Conservation (phyloP, 1,140 invertebrate genomes). For the Drosophila mojavensis region DNA sequence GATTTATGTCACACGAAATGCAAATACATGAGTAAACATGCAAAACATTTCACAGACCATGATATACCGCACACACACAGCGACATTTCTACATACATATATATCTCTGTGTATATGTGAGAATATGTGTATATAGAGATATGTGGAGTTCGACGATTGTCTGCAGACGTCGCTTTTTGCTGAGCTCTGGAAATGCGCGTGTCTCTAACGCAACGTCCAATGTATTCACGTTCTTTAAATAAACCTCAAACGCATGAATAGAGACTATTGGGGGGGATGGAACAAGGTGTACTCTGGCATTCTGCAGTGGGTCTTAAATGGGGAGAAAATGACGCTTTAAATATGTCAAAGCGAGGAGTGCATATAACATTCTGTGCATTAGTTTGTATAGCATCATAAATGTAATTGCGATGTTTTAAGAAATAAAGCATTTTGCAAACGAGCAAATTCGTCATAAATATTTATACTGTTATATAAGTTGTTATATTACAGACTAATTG, state of each 20-base stretch:
- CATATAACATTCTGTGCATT: background rate
- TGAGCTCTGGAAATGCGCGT: conserved; percentile 8
- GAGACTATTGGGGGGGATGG: conserved; percentile 3
- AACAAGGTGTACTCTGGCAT: conserved; percentile 4
- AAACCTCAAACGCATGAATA: conserved; percentile 61
- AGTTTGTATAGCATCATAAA: background rate
- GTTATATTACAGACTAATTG: too few species aligned
- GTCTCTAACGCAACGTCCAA: conserved; percentile 50
- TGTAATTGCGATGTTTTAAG: background rate
- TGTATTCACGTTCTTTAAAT: conserved; percentile 69
- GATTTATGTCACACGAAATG: conserved; percentile 81
- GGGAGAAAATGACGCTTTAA: conserved; percentile 9
- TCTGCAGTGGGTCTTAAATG: conserved; percentile 3
- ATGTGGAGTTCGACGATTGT: conserved; percentile 31
- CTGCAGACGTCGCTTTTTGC: conserved; percentile 25
- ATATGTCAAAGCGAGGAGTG: background rate
- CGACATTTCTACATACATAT: conserved; percentile 8
- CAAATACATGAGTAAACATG: conserved; percentile 79
- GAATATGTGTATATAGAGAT: background rate
- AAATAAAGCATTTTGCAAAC: too few species aligned
- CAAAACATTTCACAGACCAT: conserved; percentile 60
- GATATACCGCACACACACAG: conserved; percentile 27
- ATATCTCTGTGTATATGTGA: conserved; percentile 37
- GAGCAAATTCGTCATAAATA: too few species aligned
- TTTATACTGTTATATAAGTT: too few species aligned